Conservation (phyloP, 2,797 vertebrate genomes). For the Enteromius thamalakanensis region DNA sequence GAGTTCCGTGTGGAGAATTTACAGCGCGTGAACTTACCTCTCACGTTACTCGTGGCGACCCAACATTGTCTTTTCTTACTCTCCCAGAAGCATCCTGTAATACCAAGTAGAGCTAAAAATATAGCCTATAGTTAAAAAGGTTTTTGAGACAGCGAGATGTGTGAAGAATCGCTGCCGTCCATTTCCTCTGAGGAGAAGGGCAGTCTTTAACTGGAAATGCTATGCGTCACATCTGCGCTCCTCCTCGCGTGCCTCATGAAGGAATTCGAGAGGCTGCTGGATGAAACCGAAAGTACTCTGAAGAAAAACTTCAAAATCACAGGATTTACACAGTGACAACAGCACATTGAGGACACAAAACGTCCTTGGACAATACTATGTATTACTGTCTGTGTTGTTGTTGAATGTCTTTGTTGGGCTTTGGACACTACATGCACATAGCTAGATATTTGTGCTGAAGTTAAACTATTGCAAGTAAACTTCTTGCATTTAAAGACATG, state of each 20-base stretch:
- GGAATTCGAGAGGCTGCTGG: conserved; percentile 27
- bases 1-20: not conserved
- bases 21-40: conserved; percentile 27
- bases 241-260: conserved; percentile 5
- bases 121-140: not conserved
- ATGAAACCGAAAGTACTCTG: conserved; percentile 13
- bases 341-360: not conserved
- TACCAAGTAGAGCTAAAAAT: not conserved
- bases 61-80: not conserved
- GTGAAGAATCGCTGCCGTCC: not conserved
- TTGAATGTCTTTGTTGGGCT: not conserved
- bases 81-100: not conserved
- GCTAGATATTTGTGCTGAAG: not conserved
- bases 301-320: not conserved
- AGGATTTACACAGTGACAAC: not conserved
- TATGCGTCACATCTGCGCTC: conserved; percentile 45
- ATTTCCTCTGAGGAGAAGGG: conserved; percentile 26
- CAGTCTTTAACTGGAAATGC: conserved; percentile 46
- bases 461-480: not conserved
- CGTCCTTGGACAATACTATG: not conserved
- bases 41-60: not conserved
- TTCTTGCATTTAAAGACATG: not conserved
- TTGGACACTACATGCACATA: not conserved
- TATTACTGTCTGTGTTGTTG: too few species aligned
- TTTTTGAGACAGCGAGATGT: not conserved